phyloP scores from a whole-genome alignment of 2,113 vertebrate species.

The Silurus asotus region DNA sequence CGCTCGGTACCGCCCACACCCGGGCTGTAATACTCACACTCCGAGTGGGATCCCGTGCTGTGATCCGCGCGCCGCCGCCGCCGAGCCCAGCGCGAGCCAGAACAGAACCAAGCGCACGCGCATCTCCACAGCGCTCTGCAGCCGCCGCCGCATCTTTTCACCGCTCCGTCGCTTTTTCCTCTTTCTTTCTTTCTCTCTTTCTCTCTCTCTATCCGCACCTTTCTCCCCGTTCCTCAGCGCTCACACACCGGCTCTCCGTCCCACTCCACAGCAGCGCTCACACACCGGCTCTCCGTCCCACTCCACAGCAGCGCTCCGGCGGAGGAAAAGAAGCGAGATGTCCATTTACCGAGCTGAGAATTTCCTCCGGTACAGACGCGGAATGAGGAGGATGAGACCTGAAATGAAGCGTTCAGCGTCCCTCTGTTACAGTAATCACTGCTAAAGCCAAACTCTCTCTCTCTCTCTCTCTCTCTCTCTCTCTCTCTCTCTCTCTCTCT shows the following conservation, averaged over 20 bases:
- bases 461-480: too few species aligned
- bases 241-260: conserved; percentile 19
- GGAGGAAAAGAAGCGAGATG: conserved; percentile 10
- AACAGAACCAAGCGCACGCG: conserved; percentile 70
- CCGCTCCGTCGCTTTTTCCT: background rate
- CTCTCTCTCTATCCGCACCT: background rate
- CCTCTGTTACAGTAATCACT: background rate
- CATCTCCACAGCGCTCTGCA: conserved; percentile 56
- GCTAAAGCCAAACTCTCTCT: background rate
- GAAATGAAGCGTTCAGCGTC: conserved; percentile 12
- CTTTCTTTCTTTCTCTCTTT: background rate
- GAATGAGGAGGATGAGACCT: background rate
- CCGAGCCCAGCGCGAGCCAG: conserved; percentile 76
- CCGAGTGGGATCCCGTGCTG: conserved; percentile 95
- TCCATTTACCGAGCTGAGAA: conserved; percentile 15
- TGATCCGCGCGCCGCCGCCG: conserved; percentile 78
- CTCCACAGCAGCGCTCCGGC: background rate
- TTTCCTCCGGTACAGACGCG: background rate
- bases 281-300: conserved; percentile 7
- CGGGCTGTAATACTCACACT: conserved; percentile 67
- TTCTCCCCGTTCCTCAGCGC: background rate
- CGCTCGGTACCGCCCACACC: too few species aligned
- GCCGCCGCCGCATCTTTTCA: conserved; percentile 70
- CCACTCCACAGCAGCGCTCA: background rate
- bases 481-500: too few species aligned